Percentiles rank a stretch among this genome's conserved stretches.
Evolutionary conservation across 1,140 invertebrate species (phyloP).

Genomic region (Bombus affinis): DNA sequence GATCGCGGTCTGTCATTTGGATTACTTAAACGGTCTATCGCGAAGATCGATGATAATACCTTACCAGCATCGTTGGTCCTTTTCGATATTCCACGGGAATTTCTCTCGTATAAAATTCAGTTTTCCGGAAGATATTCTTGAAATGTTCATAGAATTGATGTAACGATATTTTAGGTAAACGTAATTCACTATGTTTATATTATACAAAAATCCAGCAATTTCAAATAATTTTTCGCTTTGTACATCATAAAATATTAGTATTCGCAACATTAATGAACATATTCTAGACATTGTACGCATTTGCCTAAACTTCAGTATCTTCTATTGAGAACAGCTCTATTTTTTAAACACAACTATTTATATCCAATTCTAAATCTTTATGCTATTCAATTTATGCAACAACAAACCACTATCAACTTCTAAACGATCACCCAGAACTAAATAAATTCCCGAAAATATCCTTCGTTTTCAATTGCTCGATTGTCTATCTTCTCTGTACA

Average conservation of each 20-base stretch:
- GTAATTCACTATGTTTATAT: neutral
- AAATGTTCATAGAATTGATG: neutral
- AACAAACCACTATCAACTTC: neutral
- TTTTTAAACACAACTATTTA: neutral
- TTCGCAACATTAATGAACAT: neutral
- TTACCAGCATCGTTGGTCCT: neutral
- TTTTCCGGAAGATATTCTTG: neutral
- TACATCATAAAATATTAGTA: too few relatives aligned
- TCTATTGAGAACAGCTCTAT: neutral
- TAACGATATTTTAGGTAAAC: neutral
- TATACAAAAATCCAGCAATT: neutral
- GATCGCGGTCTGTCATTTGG: conserved; percentile 65
- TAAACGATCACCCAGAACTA: neutral
- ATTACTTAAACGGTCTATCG: conserved; percentile 59
- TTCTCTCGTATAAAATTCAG: conserved; percentile 26
- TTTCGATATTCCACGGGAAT: conserved; percentile 20
- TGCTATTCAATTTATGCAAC: neutral
- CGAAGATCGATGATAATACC: conserved; percentile 45
- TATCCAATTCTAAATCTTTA: neutral
- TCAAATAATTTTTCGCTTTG: neutral
- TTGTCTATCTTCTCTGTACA: conserved; percentile 6
- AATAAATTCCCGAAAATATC: conserved; percentile 1
- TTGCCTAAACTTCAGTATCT: neutral
- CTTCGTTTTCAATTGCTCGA: conserved; percentile 27
- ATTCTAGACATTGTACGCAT: neutral